Base-by-base conservation (phyloP, 2,888 invertebrate species). In the Subacronicta megacephala region DNA sequence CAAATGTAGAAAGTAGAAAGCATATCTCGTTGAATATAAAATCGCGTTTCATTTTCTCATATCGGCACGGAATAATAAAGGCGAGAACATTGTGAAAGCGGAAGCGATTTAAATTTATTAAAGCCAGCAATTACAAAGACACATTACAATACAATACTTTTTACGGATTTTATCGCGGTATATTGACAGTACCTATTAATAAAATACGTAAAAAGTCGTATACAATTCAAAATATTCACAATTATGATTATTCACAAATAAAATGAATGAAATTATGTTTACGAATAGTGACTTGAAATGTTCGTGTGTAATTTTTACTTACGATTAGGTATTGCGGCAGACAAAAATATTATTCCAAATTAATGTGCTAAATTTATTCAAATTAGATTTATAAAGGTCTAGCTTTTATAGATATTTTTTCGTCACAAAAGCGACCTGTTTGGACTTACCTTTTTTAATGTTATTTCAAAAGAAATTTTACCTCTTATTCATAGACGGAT, bases 11-110 rank as follows among this genome's bases (percentile, higher is more conserved):
- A 46, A 59, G 46, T 44, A 42, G 15, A 52, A 46, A 59, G 46
- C 42, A 62, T 57, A 29, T 54, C 13, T 38, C 18, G 18, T 54
- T 51, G 43, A 53, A 61, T 58, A 63, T 15, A 59, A 46, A 47
- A 42, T 43, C 45, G 29, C 6, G 42, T 35, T 56, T 53, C 44
- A 54, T 72, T 59, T 67, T 57, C 33, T 61, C 31, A 23, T 46
- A 46, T 62, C 6, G 62, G 55, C 43, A 72, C 70, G 58, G 57
- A 72, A 56, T 65, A 69, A 69, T 63, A 56, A 46, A 37, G 37
- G 31, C 37, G 12, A 16, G 18, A 51, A 46, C 44, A 73, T 20
- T 17, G 46, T 60, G 35, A 61, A 56, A 66, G 62, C 65, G 44
- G 56, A 51, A 35, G 61, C 70, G 50, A 58, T 63, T 55, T 40